These are phyloP conservation scores for Endomychus coccineus DNA, from an alignment of 2,888 invertebrate genomes.

Conservation along the genomic window DNA sequence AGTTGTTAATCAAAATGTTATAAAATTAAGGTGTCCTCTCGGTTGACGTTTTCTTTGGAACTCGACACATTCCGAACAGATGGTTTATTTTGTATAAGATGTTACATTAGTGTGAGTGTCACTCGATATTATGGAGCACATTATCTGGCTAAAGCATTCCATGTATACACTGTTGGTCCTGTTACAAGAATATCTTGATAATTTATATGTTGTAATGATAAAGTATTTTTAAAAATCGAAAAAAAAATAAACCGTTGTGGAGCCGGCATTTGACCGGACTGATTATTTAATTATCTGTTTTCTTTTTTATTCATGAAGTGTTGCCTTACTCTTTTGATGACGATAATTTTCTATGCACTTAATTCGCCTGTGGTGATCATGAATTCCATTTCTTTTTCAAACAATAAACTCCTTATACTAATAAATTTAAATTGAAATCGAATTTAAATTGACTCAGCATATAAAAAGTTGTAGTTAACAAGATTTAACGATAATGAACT, in stretches of 20 bases:
- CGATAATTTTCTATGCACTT: too few species aligned
- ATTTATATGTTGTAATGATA: conserved; percentile 47
- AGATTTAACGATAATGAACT: too few species aligned
- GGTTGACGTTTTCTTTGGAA: conserved; percentile 36
- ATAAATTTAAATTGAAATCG: too few species aligned
- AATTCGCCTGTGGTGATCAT: too few species aligned
- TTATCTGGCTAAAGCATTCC: conserved; percentile 46
- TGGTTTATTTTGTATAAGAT: conserved; percentile 42
- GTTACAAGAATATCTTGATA: conserved; percentile 44
- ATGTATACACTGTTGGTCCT: conserved; percentile 47
- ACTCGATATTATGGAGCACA: conserved; percentile 44
- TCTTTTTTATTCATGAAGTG: too few species aligned
- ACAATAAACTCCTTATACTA: too few species aligned
- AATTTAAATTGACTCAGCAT: too few species aligned
- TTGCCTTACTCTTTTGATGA: too few species aligned
- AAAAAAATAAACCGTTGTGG: conserved; percentile 39
- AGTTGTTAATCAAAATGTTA: conserved; percentile 44
- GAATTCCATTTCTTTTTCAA: too few species aligned
- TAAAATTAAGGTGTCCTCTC: conserved; percentile 33
- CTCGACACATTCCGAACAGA: conserved; percentile 34
- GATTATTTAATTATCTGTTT: conserved; percentile 43
- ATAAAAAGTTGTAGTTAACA: too few species aligned
- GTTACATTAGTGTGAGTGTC: conserved; percentile 36
- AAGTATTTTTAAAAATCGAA: conserved; percentile 45
- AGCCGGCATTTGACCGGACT: conserved; percentile 33